These are phyloP conservation scores for Athalia cordata DNA, from an alignment of 2,888 invertebrate species.

Conservation along the genomic window DNA sequence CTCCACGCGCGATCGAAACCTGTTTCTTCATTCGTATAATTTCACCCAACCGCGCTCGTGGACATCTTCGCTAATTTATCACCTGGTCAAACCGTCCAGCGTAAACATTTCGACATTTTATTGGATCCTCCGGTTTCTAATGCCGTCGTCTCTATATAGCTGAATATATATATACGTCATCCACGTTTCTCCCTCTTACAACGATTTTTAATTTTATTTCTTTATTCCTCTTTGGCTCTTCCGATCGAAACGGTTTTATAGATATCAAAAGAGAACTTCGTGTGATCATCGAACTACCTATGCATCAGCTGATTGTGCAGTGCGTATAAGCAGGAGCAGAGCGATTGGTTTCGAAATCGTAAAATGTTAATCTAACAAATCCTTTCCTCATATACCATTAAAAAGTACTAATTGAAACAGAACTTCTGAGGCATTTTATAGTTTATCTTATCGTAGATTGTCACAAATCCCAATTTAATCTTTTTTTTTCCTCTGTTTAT, in stretches of 20 bases:
- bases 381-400: conserved; percentile 28
- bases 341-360: conserved; percentile 24
- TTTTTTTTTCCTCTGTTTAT: not conserved
- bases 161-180: not conserved
- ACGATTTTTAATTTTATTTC: no score
- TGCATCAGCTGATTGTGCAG: not conserved
- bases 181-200: no score
- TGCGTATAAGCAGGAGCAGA: no score
- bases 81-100: conserved; percentile 59
- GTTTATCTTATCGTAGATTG: not conserved
- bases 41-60: conserved; percentile 58
- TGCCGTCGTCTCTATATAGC: conserved; percentile 42
- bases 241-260: not conserved
- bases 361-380: conserved; percentile 21
- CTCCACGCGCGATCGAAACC: not conserved
- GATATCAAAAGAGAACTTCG: not conserved
- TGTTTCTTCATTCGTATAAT: conserved; percentile 64
- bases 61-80: conserved; percentile 70
- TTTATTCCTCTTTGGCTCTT: no score
- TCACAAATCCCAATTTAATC: conserved; percentile 2
- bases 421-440: not conserved
- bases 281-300: not conserved
- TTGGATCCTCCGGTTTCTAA: conserved; percentile 66
- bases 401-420: conserved; percentile 26
- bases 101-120: conserved; percentile 66